Evolutionary conservation across 2,113 vertebrate genomes (phyloP), one percentile per base, ranked within the genome.

Genomic region (Setophaga coronata): DNA sequence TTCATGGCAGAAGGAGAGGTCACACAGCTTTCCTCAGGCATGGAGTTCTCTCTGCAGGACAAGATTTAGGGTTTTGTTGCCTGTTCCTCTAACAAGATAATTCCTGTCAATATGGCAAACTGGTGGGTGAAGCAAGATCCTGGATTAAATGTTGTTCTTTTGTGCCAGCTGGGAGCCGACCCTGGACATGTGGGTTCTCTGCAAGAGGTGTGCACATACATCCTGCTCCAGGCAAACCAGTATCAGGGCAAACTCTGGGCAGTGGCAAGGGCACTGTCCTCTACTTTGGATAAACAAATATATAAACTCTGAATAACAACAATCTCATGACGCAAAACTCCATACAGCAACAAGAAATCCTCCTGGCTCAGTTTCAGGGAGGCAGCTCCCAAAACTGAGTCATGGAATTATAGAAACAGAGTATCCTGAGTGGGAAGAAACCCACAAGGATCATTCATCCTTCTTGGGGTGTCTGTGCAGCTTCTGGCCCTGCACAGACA

Each of bases 41-140:
- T 1, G 5, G 65, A 74, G 34, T 20, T 73, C 90, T 61, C 28
- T 85, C 65, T 82, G 13, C 51, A 91, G 91, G 57, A 40, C 57
- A 80, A 86, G 94, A 97, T 93, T 92, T 86, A 95, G 82, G 62
- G 43, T 36, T 95, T 40, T 82, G 34, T 53, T 93, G 71, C 62
- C 69, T 91, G 48, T 38, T 91, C 7, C 43, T 48, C 60, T 71
- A 70, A 65, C 34, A 67, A 53, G 83, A 61, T 79, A 66, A 91
- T 47, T 91, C 56, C 69, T 91, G 83, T 76, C 77, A 60, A 60
- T 38, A 15, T 14, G 58, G 29, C 19, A 36, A 69, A 13, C 31
- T 57, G 33, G 42, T 28, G 76, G 60, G 45, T 64, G 80, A 89
- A 53, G 60, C 33, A 89, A 71, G 72, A 93, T 60, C 33, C 43